phyloP scores from a whole-genome alignment of 2,797 vertebrate genomes.

The Pseudotriccus pelzelni region DNA sequence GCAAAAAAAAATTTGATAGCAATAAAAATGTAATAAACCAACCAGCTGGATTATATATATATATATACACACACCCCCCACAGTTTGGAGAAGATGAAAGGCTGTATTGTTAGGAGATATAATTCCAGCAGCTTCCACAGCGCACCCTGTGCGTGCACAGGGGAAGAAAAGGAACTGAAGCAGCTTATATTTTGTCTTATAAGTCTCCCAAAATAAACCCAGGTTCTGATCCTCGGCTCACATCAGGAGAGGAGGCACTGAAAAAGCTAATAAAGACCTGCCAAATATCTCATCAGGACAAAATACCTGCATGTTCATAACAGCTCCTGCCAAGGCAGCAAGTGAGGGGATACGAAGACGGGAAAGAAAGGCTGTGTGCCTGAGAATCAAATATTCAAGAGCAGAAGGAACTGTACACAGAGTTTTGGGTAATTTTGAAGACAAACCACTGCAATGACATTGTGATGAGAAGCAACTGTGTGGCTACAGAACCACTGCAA shows the following conservation, averaged over 20 bases:
- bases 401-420: background rate
- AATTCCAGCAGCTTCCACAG: conserved; percentile 32
- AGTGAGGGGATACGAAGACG: background rate
- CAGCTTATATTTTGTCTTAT: conserved; percentile 51
- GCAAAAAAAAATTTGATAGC: conserved; percentile 17
- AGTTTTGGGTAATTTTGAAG: background rate
- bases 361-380: background rate
- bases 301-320: background rate
- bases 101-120: conserved; percentile 37
- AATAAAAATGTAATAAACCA: conserved; percentile 62
- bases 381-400: background rate
- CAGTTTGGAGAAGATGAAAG: conserved; percentile 38
- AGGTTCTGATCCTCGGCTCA: background rate
- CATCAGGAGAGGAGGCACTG: background rate
- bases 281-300: conserved; percentile 28
- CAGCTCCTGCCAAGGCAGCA: background rate
- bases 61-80: background rate
- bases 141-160: background rate
- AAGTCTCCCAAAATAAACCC: conserved; percentile 39
- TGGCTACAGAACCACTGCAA: background rate
- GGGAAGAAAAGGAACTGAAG: conserved; percentile 22
- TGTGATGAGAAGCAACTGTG: background rate
- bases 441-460: background rate
- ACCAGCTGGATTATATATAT: background rate
- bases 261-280: conserved; percentile 40